Evolutionary conservation across 2,797 vertebrate genomes (phyloP), one percentile per base, ranked within the genome.

Genomic region (Pseudomugil tenellus): DNA sequence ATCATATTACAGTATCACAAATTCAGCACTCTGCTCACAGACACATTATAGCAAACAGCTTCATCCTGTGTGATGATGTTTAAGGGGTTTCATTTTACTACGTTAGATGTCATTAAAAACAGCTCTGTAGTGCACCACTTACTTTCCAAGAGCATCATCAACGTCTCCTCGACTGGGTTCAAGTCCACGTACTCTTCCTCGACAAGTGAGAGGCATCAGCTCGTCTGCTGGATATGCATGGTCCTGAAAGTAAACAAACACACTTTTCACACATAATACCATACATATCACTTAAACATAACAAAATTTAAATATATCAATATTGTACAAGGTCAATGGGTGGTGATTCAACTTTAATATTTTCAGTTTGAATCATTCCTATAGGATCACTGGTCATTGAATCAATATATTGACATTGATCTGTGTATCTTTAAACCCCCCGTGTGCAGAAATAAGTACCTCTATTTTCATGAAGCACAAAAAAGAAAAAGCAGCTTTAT

Each of bases 141-240:
- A 99, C 98, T 96, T 99, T 85, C 98, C 98, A 84, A 99, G 90
- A 21, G 97, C 97, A 48, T 99, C 98, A 25, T 99, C 98, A 35
- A 99, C 93, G 0, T 99, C 98, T 25, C 98, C 98, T 72, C 98
- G 94, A 83, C 98, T 99, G 7, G 98, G 98, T 77, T 99, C 97
- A 63, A 97, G 95, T 52, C 97, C 98, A 72, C 97, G 95, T 55
- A 99, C 95, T 79, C 98, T 93, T 67, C 98, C 98, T 81, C 98
- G 95, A 70, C 97, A 99, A 12, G 97, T 99, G 66, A 99, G 93
- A 79, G 98, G 98, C 97, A 99, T 99, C 74, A 99, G 95, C 89
- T 99, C 98, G 73, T 99, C 98, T 13, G 97, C 97, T 84, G 98
- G 98, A 81, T 98, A 99, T 0, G 98, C 98, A 61, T 99, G 97